Evolutionary conservation across 2,888 invertebrate species (phyloP).

Genomic region (Spodoptera littoralis): DNA sequence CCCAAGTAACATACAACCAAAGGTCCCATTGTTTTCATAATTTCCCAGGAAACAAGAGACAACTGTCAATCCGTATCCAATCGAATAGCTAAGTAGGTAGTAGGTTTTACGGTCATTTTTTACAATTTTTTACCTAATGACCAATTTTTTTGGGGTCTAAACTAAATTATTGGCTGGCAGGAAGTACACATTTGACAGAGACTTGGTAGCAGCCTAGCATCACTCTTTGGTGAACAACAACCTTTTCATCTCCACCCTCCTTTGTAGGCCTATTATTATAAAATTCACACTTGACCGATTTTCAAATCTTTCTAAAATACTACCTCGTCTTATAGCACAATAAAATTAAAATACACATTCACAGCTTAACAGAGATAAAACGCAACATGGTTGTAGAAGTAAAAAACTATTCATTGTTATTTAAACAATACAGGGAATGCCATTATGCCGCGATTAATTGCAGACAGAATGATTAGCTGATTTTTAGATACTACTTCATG

Average conservation of each 20-base stretch:
- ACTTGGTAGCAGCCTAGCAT: background rate
- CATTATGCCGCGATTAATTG: conserved; percentile 54
- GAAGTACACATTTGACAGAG: too few species aligned
- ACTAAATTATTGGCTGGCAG: too few species aligned
- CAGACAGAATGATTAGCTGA: conserved; percentile 48
- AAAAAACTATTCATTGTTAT: conserved; percentile 57
- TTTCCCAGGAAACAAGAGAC: conserved; percentile 2
- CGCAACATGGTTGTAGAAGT: conserved; percentile 44
- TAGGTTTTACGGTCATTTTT: conserved; percentile 14
- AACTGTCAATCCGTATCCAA: conserved; percentile 14
- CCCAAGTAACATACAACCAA: background rate
- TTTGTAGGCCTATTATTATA: too few species aligned
- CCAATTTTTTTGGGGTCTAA: background rate
- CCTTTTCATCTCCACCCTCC: too few species aligned
- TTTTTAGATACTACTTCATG: conserved; percentile 48
- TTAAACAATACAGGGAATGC: conserved; percentile 55
- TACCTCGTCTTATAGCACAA: background rate
- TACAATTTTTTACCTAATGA: conserved; percentile 12
- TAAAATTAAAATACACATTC: conserved; percentile 51
- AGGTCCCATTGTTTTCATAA: conserved; percentile 2
- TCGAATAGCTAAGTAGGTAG: background rate
- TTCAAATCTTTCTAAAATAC: too few species aligned
- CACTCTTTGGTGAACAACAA: conserved; percentile 1
- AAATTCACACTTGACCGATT: too few species aligned
- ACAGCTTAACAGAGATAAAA: conserved; percentile 50